Conservation (phyloP, 2,797 vertebrate species). For the Spatula clypeata region DNA sequence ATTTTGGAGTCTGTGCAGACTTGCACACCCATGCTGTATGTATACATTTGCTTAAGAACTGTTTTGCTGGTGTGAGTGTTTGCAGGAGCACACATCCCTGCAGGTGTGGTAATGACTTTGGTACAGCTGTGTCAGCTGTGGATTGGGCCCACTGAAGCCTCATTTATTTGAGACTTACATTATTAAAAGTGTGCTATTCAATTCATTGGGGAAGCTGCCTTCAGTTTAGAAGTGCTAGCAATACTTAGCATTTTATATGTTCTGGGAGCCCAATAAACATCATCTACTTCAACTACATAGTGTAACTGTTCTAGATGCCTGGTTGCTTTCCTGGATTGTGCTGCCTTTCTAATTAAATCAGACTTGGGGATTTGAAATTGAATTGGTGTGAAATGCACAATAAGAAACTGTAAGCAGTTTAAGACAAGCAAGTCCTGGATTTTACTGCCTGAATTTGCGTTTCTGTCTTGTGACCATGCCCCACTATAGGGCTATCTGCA, state of each 20-base stretch:
- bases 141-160: neutral
- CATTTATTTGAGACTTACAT: neutral
- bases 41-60: neutral
- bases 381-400: neutral
- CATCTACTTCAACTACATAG: neutral
- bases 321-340: conserved; percentile 11
- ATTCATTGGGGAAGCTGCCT: neutral
- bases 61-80: accelerated
- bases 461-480: neutral
- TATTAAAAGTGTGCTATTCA: conserved; percentile 8
- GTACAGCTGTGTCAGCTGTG: neutral
- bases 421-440: neutral
- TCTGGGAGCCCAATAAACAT: conserved; percentile 16
- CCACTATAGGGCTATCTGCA: neutral
- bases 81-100: accelerated
- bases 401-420: neutral
- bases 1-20: neutral
- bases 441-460: neutral
- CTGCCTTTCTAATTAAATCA: conserved; percentile 55
- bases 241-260: neutral
- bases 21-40: accelerated
- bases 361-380: neutral
- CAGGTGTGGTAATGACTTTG: neutral
- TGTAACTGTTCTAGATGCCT: neutral
- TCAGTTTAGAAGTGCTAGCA: neutral